phyloP scores from a whole-genome alignment of 2,888 invertebrate genomes.

The Seira sanloemensis region DNA sequence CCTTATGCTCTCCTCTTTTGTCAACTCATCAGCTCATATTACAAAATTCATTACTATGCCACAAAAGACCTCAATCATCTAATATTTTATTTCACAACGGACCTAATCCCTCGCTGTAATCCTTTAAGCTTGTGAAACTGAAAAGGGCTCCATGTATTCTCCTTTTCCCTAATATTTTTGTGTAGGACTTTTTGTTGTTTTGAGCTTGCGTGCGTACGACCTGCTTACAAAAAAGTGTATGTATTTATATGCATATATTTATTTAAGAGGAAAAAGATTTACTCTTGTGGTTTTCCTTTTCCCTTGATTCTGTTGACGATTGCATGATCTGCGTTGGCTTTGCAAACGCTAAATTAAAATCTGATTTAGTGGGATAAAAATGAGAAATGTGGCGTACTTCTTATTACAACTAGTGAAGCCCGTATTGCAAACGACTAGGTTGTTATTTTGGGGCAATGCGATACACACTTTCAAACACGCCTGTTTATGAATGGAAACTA shows the following conservation, averaged over 20 bases:
- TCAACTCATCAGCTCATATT: conserved; percentile 52
- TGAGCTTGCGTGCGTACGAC: conserved; percentile 41
- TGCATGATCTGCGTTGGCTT: no score
- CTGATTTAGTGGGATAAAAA: no score
- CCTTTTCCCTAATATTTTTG: background rate
- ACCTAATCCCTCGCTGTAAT: conserved; percentile 47
- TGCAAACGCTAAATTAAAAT: no score
- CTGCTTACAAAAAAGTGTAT: conserved; percentile 20
- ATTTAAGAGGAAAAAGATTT: conserved; percentile 13
- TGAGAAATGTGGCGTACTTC: no score
- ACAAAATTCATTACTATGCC: conserved; percentile 58
- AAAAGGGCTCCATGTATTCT: conserved; percentile 34
- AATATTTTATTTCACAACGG: conserved; percentile 49
- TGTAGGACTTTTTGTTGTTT: no score
- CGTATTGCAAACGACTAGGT: no score
- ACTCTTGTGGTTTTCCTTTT: conserved; percentile 30
- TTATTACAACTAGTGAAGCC: background rate
- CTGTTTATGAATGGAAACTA: no score
- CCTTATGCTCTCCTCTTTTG: conserved; percentile 27
- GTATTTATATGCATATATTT: conserved; percentile 31
- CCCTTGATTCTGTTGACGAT: background rate
- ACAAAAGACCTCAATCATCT: conserved; percentile 55
- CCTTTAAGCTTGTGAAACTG: conserved; percentile 56
- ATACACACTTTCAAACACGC: no score
- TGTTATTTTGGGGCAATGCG: no score